Percentiles rank a stretch among this genome's conserved stretches.
Evolutionary conservation across 2,797 vertebrate species (phyloP).

Genomic region (Peromyscus melanophrys): DNA sequence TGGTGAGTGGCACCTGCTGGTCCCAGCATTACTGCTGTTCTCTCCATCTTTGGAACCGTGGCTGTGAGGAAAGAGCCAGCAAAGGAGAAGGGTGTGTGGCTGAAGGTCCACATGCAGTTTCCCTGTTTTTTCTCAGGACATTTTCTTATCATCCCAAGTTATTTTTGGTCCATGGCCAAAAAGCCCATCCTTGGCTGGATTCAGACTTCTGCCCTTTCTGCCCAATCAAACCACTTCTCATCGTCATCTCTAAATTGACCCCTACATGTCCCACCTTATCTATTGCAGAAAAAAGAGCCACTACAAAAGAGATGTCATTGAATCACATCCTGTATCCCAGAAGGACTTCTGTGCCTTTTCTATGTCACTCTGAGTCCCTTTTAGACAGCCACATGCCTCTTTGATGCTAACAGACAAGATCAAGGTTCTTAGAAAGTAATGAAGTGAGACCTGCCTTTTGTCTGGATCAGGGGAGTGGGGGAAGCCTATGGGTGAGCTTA

Average conservation of each 20-base stretch:
- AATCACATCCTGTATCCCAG: accelerated
- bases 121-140: neutral
- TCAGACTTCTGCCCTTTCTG: slow-evolving; percentile 5
- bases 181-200: neutral
- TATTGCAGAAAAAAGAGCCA: neutral
- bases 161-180: neutral
- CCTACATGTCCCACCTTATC: neutral
- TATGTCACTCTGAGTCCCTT: neutral
- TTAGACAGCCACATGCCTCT: neutral
- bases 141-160: neutral
- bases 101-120: neutral
- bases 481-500: neutral
- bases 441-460: neutral
- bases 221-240: neutral
- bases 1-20: neutral
- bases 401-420: neutral
- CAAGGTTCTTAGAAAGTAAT: neutral
- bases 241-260: neutral
- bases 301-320: neutral
- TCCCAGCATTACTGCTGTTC: neutral
- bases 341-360: neutral
- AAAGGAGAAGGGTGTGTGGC: neutral
- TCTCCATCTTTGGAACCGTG: neutral
- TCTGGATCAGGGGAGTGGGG: neutral
- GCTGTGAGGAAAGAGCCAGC: neutral